Evolutionary conservation across 2,888 invertebrate species (phyloP).

Genomic region (Heliconius erato): DNA sequence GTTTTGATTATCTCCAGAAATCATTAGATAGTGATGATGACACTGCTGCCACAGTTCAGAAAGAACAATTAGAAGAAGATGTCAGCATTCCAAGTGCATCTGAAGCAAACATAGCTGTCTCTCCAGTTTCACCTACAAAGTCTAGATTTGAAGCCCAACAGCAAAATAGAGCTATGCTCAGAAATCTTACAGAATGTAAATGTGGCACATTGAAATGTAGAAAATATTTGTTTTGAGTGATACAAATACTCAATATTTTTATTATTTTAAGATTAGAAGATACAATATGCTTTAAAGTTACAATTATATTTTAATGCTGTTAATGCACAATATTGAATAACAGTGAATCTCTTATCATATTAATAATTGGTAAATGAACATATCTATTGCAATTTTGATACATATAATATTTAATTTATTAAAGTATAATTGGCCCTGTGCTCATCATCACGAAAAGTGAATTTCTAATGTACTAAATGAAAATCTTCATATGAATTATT

Average conservation of each 20-base stretch:
- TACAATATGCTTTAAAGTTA: neutral
- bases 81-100: slow-evolving; percentile 67
- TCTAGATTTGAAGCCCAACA: slow-evolving; percentile 79
- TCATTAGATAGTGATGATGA: slow-evolving; percentile 67
- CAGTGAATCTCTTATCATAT: neutral
- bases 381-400: neutral
- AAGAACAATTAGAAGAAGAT: slow-evolving; percentile 63
- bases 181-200: slow-evolving; percentile 88
- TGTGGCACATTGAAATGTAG: slow-evolving; percentile 91
- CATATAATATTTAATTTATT: neutral
- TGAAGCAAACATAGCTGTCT: slow-evolving; percentile 65
- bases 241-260: neutral
- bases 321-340: slow-evolving; percentile 1
- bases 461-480: neutral
- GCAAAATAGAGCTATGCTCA: slow-evolving; percentile 69
- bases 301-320: neutral
- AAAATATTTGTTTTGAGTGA: slow-evolving; percentile 88
- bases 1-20: slow-evolving; percentile 93
- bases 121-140: slow-evolving; percentile 72
- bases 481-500: neutral
- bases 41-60: slow-evolving; percentile 52
- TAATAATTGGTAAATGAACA: neutral
- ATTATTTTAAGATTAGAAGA: neutral
- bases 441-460: neutral
- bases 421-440: neutral